Percentiles rank a stretch among this genome's conserved stretches.
phyloP scores from a whole-genome alignment of 2,888 invertebrate species.

The Drosophila testacea region DNA sequence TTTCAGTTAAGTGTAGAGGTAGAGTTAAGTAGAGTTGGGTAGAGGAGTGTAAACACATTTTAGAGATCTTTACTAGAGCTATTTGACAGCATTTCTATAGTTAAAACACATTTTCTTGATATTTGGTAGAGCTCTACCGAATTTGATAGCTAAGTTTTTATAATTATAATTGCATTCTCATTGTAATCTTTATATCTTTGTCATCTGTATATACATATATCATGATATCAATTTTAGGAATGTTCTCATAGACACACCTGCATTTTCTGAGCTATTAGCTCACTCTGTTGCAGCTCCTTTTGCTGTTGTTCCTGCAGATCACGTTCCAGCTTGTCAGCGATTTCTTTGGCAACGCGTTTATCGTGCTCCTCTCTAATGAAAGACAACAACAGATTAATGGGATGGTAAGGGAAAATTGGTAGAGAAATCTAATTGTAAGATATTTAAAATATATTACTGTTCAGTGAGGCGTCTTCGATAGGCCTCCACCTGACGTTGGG shows the following conservation, averaged over 20 bases:
- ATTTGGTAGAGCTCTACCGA: no score
- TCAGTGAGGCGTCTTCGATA: conserved; percentile 86
- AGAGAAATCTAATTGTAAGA: neutral
- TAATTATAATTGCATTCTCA: no score
- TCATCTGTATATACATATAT: no score
- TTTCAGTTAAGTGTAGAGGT: no score
- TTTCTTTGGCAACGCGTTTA: conserved; percentile 88
- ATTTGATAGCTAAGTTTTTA: no score
- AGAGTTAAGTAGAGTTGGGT: no score
- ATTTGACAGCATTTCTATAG: no score
- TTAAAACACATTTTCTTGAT: no score
- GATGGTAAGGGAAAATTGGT: neutral
- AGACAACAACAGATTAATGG: neutral
- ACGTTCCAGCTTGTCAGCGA: conserved; percentile 88
- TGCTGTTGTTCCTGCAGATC: conserved; percentile 86
- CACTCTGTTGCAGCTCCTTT: conserved; percentile 86
- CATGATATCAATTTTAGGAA: no score
- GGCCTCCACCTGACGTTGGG: conserved; percentile 88
- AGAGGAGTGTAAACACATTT: no score
- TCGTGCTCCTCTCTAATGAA: conserved; percentile 88
- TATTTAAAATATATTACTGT: conserved; percentile 86
- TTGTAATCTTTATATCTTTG: no score
- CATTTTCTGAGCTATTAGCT: conserved; percentile 86
- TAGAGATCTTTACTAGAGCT: no score
- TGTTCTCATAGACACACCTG: conserved; percentile 80